Evolutionary conservation across 2,113 vertebrate species (phyloP).

Genomic region (Tachysurus vachellii): DNA sequence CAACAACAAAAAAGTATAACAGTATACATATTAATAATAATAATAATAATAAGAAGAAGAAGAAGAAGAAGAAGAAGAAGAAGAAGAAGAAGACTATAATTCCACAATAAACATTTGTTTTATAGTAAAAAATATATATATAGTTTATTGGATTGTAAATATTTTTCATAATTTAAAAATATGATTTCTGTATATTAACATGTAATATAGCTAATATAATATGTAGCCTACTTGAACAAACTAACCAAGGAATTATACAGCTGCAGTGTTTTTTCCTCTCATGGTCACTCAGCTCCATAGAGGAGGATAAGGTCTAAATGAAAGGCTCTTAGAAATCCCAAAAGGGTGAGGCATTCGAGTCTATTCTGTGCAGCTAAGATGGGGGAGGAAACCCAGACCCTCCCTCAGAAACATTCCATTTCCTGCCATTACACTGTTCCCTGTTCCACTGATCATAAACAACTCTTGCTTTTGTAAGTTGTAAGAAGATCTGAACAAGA

Average conservation of each 20-base stretch:
- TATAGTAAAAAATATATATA: neutral
- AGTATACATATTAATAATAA: neutral
- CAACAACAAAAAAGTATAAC: neutral
- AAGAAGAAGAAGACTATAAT: neutral
- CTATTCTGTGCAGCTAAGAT: conserved; percentile 6
- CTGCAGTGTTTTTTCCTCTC: neutral
- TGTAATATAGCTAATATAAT: no score
- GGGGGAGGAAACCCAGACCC: conserved; percentile 41
- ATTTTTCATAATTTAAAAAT: neutral
- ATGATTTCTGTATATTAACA: neutral
- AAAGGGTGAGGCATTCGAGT: conserved; percentile 14
- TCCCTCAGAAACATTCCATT: conserved; percentile 42
- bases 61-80: neutral
- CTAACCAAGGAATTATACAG: neutral
- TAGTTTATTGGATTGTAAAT: no score
- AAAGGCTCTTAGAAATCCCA: conserved; percentile 33
- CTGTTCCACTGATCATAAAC: conserved; percentile 37
- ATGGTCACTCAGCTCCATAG: neutral
- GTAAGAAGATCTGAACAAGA: neutral
- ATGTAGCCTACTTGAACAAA: neutral
- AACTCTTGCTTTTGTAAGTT: conserved; percentile 3
- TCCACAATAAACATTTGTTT: neutral
- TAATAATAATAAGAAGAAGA: neutral
- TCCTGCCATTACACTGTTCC: conserved; percentile 46
- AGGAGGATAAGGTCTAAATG: conserved; percentile 7